A percentile compares a stretch with the other conserved stretches of the same genome.
These are phyloP conservation scores for Xestia rhomboidea DNA, from an alignment of 2,888 invertebrate species.

Conservation along the genomic window DNA sequence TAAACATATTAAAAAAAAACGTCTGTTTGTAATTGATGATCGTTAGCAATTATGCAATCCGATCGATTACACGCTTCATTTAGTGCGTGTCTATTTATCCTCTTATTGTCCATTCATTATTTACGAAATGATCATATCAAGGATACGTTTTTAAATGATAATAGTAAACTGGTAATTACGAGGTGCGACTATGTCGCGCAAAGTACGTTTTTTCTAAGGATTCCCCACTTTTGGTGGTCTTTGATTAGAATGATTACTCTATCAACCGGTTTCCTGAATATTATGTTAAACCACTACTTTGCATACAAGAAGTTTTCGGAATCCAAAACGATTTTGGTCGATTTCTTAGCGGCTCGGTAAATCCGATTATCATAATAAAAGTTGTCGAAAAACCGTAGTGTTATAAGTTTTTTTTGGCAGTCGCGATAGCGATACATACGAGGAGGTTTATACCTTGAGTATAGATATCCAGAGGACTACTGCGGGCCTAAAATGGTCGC, in stretches of 20 bases:
- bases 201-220: not conserved
- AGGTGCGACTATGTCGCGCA: not conserved
- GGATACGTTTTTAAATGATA: constrained; percentile 3
- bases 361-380: too few species aligned
- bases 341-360: too few species aligned
- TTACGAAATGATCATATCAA: constrained; percentile 47
- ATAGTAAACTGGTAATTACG: not conserved
- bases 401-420: not conserved
- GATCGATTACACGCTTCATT: constrained; percentile 40
- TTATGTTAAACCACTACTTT: too few species aligned
- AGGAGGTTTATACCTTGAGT: too few species aligned
- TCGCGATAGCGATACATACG: not conserved
- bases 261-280: not conserved
- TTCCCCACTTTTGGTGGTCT: not conserved
- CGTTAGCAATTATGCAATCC: constrained; percentile 19
- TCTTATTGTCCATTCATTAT: constrained; percentile 32
- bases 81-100: constrained; percentile 16
- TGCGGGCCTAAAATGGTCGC: too few species aligned
- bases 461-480: not conserved
- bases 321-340: too few species aligned
- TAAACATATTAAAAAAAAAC: too few species aligned
- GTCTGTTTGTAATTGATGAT: not conserved
- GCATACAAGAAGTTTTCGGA: too few species aligned
- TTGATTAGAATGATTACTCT: not conserved
- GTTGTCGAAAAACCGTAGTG: not conserved